Evolutionary conservation across 2,113 vertebrate genomes (phyloP), one percentile per base, ranked within the genome.

Genomic region (Platichthys stellatus): DNA sequence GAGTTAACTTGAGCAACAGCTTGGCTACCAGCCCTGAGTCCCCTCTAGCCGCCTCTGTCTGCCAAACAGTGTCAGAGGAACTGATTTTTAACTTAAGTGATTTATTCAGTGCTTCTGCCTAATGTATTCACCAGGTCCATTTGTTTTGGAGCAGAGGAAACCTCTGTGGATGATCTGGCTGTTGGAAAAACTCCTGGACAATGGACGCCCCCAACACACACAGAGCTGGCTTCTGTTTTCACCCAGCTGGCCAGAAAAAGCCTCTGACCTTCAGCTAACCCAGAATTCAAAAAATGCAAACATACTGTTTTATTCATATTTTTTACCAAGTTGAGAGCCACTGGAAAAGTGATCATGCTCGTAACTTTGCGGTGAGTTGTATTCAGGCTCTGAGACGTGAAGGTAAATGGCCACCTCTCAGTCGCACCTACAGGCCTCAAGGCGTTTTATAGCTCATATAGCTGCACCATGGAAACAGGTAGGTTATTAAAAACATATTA

Each of bases 401-500:
- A 61, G 45, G 62, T 63, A 45, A 64, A 31, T 7, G 81, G 35
- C n/a, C 66, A 72, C 47, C 45, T 47, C 14, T 60, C 57, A 9
- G 47, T 5, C 11, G 38, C 65, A 63, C 20, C 14, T 61, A 38
- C 54, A 13, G 14, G 51, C 51, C 51, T 54, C 20, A 6, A 54
- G 51, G 51, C 20, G 8, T 31, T 75, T 51, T 11, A 10, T 4
- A 63, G 43, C 31, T 78, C 47, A 81, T 26, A 59, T 1, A 71
- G 59, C 40, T 43, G 40, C 49, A 28, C 28, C 58, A 62, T 76
- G 73, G 69, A 89, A 85, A 83, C 58, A 54, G 38, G 17, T 23
- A 60, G 73, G 74, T 63, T 61, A 66, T 17, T 66, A 26, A 23
- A 78, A 21, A 74, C 66, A 71, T 76, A 49, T 80, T 61, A 79